A percentile compares a stretch with the other conserved stretches of the same genome.
These are phyloP conservation scores for Drosophila dives DNA, from an alignment of 2,888 invertebrate genomes.

Conservation along the genomic window DNA sequence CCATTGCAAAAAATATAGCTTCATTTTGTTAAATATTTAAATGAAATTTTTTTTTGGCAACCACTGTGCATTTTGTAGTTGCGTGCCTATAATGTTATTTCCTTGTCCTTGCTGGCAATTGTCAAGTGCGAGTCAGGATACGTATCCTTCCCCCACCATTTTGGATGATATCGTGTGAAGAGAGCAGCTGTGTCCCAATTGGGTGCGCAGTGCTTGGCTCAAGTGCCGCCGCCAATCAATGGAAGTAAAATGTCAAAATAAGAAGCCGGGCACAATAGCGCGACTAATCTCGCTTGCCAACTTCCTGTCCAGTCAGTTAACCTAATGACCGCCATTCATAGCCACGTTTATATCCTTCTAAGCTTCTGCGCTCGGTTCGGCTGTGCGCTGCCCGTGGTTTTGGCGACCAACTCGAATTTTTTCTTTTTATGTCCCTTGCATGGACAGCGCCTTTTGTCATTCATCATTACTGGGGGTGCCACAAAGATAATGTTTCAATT, in stretches of 20 bases:
- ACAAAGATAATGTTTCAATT: conserved; percentile 66
- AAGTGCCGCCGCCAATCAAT: conserved; percentile 70
- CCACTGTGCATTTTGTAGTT: conserved; percentile 53
- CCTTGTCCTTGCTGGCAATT: conserved; percentile 70
- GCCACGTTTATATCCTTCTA: conserved; percentile 36
- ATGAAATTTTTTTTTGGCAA: not conserved
- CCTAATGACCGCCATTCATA: conserved; percentile 77
- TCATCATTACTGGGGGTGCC: conserved; percentile 57
- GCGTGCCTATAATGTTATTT: conserved; percentile 68
- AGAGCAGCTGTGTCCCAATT: conserved; percentile 62
- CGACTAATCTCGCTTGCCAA: conserved; percentile 52
- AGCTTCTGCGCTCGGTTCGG: not conserved
- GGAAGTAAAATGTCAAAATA: conserved; percentile 57
- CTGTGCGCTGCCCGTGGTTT: conserved; percentile 13
- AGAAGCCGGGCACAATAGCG: conserved; percentile 44
- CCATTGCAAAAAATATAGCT: not conserved
- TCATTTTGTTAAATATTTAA: not conserved
- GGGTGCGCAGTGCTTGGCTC: conserved; percentile 26
- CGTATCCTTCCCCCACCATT: conserved; percentile 3
- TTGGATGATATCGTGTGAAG: conserved; percentile 59
- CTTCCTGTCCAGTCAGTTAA: conserved; percentile 73
- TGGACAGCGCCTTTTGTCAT: conserved; percentile 55
- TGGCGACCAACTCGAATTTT: conserved; percentile 19
- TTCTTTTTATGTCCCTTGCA: conserved; percentile 61
- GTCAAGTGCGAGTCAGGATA: conserved; percentile 65